phyloP scores from a whole-genome alignment of 2,113 vertebrate species.

The Nanorana parkeri region DNA sequence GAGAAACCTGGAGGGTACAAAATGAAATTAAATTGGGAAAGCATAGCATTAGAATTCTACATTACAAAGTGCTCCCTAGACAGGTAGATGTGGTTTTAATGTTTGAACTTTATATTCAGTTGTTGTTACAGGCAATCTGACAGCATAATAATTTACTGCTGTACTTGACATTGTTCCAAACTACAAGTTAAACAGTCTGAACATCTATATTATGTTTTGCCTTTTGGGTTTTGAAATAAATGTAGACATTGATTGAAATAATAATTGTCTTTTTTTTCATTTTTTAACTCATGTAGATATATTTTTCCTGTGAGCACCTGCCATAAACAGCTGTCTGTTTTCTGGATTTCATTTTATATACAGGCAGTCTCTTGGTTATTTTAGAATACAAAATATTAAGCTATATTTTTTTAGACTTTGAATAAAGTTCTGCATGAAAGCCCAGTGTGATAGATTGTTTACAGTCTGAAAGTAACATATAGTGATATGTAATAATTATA shows the following conservation, averaged over 20 bases:
- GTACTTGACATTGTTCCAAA: constrained; percentile 26
- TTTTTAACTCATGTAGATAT: background rate
- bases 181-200: background rate
- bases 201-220: constrained; percentile 9
- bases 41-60: background rate
- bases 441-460: no score
- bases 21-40: constrained; percentile 25
- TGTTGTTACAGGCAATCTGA: constrained; percentile 43
- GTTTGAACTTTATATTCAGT: constrained; percentile 44
- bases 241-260: constrained; percentile 14
- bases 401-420: no score
- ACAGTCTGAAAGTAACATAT: no score
- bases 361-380: no score
- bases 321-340: no score
- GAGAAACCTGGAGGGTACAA: background rate
- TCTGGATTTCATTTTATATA: no score
- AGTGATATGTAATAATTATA: no score
- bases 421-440: no score
- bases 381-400: no score
- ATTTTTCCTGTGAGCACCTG: background rate
- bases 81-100: constrained; percentile 37
- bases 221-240: constrained; percentile 13
- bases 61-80: constrained; percentile 15
- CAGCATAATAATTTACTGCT: constrained; percentile 46
- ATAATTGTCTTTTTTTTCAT: constrained; percentile 8